Conservation (phyloP, 2,797 vertebrate species). For the Okamejei kenojei region DNA sequence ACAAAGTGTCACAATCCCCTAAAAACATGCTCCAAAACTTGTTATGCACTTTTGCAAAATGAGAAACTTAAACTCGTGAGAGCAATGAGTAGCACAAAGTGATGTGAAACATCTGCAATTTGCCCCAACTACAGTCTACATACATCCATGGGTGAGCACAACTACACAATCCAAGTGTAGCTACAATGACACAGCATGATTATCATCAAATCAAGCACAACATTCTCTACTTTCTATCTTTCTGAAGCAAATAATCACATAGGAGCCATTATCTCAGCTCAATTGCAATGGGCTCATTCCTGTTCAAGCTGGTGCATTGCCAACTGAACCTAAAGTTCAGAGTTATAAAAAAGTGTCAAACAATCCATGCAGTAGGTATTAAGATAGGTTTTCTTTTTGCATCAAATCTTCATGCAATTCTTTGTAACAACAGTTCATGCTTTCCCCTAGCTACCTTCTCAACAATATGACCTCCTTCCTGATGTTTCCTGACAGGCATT, state of each 20-base stretch:
- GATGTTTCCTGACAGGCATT: conserved; percentile 66
- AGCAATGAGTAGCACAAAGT: neutral
- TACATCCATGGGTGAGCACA: neutral
- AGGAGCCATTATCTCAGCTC: neutral
- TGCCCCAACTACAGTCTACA: neutral
- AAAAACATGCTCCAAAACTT: neutral
- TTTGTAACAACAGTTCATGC: conserved; percentile 14
- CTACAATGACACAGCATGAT: neutral
- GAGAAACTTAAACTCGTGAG: neutral
- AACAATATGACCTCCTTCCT: conserved; percentile 64
- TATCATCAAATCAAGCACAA: neutral
- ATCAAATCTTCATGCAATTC: conserved; percentile 12
- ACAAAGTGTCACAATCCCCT: neutral
- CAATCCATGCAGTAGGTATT: conserved; percentile 7
- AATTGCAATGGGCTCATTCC: neutral
- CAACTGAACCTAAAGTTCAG: neutral
- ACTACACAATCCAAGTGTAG: neutral
- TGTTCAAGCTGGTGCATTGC: neutral
- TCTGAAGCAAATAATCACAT: neutral
- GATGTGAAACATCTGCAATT: neutral
- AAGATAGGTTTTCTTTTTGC: neutral
- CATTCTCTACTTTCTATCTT: neutral
- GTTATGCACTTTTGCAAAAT: neutral
- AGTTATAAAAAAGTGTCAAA: neutral
- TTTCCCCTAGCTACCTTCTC: conserved; percentile 77